Evolutionary conservation across 2,888 invertebrate genomes (phyloP).

Genomic region (Polyommatus icarus): DNA sequence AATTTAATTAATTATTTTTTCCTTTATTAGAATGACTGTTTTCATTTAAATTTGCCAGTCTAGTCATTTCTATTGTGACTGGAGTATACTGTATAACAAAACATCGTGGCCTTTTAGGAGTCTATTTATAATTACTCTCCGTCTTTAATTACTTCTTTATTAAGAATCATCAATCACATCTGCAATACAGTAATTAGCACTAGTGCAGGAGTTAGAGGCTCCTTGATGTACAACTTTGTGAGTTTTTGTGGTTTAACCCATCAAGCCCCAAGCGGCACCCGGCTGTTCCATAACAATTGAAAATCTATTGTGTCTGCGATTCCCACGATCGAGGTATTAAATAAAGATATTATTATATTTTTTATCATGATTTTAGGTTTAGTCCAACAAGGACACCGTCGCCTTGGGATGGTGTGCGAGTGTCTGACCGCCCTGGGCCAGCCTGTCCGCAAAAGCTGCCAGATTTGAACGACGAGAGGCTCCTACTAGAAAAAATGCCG

Average conservation of each 20-base stretch:
- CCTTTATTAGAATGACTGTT: background rate
- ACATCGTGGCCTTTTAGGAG: background rate
- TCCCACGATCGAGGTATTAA: background rate
- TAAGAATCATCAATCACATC: no score
- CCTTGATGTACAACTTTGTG: no score
- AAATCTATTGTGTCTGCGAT: no score
- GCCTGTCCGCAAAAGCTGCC: slow-evolving; percentile 96
- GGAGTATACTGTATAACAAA: background rate
- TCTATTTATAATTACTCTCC: background rate
- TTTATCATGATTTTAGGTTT: slow-evolving; percentile 80
- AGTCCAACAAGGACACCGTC: slow-evolving; percentile 96
- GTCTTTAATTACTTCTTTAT: background rate
- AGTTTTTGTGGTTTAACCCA: no score
- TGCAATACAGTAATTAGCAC: no score
- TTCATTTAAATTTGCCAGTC: background rate
- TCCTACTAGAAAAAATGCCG: slow-evolving; percentile 92
- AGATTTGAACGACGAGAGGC: slow-evolving; percentile 90
- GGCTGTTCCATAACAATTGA: no score
- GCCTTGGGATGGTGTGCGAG: slow-evolving; percentile 93
- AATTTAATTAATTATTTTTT: background rate
- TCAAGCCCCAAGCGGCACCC: no score
- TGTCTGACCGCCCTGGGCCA: slow-evolving; percentile 89
- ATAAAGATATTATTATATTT: background rate
- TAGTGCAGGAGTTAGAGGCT: no score
- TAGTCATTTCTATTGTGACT: background rate